phyloP scores from a whole-genome alignment of 2,888 invertebrate genomes.

The Heliconius cydno region DNA sequence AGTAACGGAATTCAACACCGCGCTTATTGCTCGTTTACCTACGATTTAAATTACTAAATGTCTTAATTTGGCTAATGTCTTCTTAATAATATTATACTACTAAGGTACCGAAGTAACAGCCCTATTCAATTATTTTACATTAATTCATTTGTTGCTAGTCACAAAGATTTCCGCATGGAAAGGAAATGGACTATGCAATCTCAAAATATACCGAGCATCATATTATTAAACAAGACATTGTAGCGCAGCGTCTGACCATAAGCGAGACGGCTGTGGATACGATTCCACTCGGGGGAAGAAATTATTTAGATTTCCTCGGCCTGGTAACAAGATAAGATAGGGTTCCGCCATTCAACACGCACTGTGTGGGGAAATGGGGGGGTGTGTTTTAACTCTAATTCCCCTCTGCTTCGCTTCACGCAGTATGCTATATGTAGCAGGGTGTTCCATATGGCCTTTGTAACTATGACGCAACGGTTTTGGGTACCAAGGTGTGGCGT shows the following conservation, averaged over 20 bases:
- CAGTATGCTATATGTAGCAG: too few species aligned
- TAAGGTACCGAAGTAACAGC: neutral
- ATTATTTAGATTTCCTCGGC: neutral
- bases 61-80: neutral
- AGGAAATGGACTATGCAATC: slow-evolving; percentile 16
- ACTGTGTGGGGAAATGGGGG: too few species aligned
- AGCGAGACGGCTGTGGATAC: neutral
- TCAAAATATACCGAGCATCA: neutral
- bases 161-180: slow-evolving; percentile 39
- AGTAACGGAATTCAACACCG: neutral
- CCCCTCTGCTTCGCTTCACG: too few species aligned
- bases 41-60: too few species aligned
- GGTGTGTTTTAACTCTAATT: neutral
- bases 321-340: neutral
- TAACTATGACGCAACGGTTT: too few species aligned
- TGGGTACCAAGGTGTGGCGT: too few species aligned
- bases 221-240: neutral
- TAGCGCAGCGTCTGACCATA: neutral
- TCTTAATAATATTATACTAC: neutral
- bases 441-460: too few species aligned
- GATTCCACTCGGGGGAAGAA: neutral
- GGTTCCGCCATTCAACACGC: too few species aligned
- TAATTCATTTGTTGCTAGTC: slow-evolving; percentile 38
- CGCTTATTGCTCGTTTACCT: neutral
- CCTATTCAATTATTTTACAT: slow-evolving; percentile 19